Percentiles rank a stretch among this genome's conserved stretches.
Evolutionary conservation across 2,888 invertebrate genomes (phyloP).

Genomic region (Vannuccia rotundouncinata): DNA sequence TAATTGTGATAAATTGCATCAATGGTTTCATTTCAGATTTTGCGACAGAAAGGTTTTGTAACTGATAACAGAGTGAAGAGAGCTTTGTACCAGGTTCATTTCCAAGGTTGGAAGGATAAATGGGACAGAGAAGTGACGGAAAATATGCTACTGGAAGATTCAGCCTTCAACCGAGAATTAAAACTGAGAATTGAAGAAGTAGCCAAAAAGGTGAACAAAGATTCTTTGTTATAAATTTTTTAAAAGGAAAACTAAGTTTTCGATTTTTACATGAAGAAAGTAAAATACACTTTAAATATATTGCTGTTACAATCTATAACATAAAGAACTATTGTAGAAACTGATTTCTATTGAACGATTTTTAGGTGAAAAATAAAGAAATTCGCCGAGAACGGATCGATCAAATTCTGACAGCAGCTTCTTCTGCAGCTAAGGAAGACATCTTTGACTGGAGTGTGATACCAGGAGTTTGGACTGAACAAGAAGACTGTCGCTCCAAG

Average conservation of each 20-base stretch:
- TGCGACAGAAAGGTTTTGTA: constrained; percentile 14
- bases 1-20: no score
- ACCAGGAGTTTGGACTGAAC: neutral
- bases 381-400: neutral
- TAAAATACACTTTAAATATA: no score
- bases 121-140: constrained; percentile 36
- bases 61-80: neutral
- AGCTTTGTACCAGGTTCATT: constrained; percentile 34
- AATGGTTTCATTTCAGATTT: neutral
- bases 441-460: constrained; percentile 8
- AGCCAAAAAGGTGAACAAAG: constrained; percentile 25
- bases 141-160: constrained; percentile 5
- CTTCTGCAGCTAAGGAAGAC: neutral
- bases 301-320: no score
- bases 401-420: neutral
- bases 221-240: neutral
- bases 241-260: neutral
- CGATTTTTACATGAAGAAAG: neutral
- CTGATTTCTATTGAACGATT: no score
- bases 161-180: constrained; percentile 29
- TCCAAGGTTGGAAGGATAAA: constrained; percentile 36
- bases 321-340: no score
- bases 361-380: constrained; percentile 8
- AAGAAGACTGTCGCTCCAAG: neutral
- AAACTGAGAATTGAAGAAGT: constrained; percentile 32